Base-by-base conservation (phyloP, 2,113 vertebrate species). In the Amblyornis subalaris region DNA sequence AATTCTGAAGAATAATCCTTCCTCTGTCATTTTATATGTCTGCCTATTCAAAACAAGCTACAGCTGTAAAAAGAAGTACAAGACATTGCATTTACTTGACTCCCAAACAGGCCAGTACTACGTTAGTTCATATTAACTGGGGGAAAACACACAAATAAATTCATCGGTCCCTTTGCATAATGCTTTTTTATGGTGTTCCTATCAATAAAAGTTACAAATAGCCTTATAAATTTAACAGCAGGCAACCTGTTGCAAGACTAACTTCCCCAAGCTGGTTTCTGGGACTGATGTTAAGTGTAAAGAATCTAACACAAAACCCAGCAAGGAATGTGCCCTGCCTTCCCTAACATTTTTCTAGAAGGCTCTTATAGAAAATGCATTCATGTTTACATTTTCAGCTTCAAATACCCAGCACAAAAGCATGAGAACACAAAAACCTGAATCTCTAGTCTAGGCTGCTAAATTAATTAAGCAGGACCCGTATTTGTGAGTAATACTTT, bases 361-460 rank as follows among this genome's bases (percentile, higher is more conserved):
- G 84, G 76, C 75, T 61, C 14, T 70, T 51, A 90, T 4, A 92
- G 74, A 93, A 95, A 93, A 94, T 48, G 50, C 51, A 94, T 69
- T 97, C 86, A 55, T 86, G 75, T 91, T 95, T 91, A 87, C 53
- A 88, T 92, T 83, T 96, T 93, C 90, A 91, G 88, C 94, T 96
- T 97, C 95, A 90, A 90, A 96, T 86, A 90, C 22, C 50, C 79
- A 62, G 70, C 73, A 95, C 78, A 96, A 96, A 96, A 96, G 96
- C 96, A 62, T 2, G 2, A 79, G 85, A 91, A 78, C 51, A 88
- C 89, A 94, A 90, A 94, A 97, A 88, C 72, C 88, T 76, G 90
- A 95, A 62, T 90, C 80, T 85, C 90, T 75, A 79, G 58, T 87
- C 70, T 79, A 82, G 71, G 62, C 81, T 94, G 78, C 54, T 88